These are phyloP conservation scores for Eretmochelys imbricata DNA, from an alignment of 2,113 vertebrate species.

Conservation along the genomic window DNA sequence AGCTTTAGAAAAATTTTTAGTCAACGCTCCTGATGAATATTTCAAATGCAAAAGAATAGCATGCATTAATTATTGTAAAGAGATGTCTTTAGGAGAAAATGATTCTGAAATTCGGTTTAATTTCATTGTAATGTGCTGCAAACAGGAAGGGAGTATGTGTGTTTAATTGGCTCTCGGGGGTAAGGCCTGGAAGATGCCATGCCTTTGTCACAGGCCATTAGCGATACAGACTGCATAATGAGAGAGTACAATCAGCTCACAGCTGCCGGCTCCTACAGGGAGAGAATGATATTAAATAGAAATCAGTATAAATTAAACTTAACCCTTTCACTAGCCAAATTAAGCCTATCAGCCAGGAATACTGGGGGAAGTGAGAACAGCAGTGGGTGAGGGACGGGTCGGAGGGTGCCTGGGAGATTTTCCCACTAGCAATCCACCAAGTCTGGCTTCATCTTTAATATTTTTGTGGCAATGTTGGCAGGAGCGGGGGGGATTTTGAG, in stretches of 20 bases:
- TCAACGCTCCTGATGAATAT: conserved; percentile 59
- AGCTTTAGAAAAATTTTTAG: conserved; percentile 5
- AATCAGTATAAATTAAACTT: conserved; percentile 82
- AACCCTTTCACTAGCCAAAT: conserved; percentile 72
- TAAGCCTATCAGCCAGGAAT: neutral
- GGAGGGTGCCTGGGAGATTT: accelerated
- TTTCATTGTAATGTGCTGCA: conserved; percentile 80
- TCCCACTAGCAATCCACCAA: accelerated
- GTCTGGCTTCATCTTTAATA: neutral
- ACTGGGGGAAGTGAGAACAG: neutral
- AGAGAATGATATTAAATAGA: conserved; percentile 80
- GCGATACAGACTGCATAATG: conserved; percentile 89
- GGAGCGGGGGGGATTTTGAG: neutral
- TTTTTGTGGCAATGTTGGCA: accelerated
- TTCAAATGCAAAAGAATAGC: conserved; percentile 74
- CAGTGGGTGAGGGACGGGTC: neutral
- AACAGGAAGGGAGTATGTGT: conserved; percentile 81
- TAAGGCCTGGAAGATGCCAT: conserved; percentile 88
- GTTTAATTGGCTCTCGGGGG: conserved; percentile 93
- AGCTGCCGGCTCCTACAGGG: conserved; percentile 82
- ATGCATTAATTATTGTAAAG: conserved; percentile 83
- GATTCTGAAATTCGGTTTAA: conserved; percentile 81
- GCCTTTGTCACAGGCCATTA: conserved; percentile 97
- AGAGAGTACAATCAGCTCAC: conserved; percentile 90
- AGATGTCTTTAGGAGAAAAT: conserved; percentile 83